phyloP scores from a whole-genome alignment of 1,140 invertebrate species.

The Ceratina japonica region DNA sequence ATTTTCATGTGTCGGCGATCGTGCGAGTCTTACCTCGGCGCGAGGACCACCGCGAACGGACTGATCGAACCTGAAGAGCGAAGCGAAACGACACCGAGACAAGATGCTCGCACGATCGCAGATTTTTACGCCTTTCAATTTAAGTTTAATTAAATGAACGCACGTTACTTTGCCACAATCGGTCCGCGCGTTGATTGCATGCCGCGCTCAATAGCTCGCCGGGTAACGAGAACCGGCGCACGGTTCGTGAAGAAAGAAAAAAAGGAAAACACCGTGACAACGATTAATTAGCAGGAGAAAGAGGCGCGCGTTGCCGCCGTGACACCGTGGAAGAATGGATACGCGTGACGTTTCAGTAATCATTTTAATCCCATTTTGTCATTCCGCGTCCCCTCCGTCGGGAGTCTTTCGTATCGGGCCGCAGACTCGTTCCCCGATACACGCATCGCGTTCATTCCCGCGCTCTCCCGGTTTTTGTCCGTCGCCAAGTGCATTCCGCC shows the following conservation, averaged over 20 bases:
- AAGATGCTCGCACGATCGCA: slow-evolving; percentile 26
- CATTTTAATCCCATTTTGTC: slow-evolving; percentile 34
- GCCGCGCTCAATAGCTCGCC: background rate
- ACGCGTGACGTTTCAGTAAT: slow-evolving; percentile 24
- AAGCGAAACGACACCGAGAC: background rate
- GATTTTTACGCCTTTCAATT: slow-evolving; percentile 3
- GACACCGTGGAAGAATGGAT: slow-evolving; percentile 9
- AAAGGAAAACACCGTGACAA: slow-evolving; percentile 18
- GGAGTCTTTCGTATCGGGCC: slow-evolving; percentile 29
- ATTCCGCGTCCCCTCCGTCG: slow-evolving; percentile 36
- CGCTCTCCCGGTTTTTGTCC: slow-evolving; percentile 43
- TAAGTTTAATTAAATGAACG: background rate
- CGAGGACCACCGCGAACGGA: background rate
- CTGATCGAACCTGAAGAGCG: no score
- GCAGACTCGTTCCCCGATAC: background rate
- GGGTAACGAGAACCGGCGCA: background rate
- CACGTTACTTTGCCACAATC: background rate
- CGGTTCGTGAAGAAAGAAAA: background rate
- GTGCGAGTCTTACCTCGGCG: background rate
- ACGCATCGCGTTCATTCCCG: slow-evolving; percentile 31
- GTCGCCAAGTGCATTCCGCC: slow-evolving; percentile 12
- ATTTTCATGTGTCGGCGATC: slow-evolving; percentile 13
- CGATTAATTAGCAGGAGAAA: slow-evolving; percentile 38
- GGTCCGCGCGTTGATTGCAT: background rate
- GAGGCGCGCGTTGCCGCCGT: slow-evolving; percentile 5